Conservation (phyloP, 1,140 invertebrate genomes). For the Scaptomyza graminum region DNA sequence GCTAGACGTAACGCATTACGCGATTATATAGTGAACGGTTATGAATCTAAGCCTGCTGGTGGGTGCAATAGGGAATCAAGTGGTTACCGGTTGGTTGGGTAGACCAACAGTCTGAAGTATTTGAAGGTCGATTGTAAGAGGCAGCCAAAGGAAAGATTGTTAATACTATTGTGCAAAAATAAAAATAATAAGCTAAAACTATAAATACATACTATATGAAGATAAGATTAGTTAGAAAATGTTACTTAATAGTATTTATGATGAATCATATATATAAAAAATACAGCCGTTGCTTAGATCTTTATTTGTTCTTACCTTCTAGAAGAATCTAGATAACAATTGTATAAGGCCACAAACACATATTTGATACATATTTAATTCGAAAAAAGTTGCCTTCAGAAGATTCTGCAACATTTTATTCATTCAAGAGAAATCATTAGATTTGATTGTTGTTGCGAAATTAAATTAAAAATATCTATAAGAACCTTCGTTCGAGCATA, state of each 20-base stretch:
- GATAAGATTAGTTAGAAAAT: background rate
- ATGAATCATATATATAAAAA: too few relatives aligned
- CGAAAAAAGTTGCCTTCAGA: too few relatives aligned
- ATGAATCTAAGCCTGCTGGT: background rate
- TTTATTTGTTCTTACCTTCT: background rate
- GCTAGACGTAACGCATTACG: background rate
- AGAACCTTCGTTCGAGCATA: constrained; percentile 20
- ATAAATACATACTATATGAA: too few relatives aligned
- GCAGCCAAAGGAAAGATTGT: too few relatives aligned
- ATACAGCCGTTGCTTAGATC: too few relatives aligned
- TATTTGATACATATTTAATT: background rate
- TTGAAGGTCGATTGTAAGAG: constrained; percentile 37
- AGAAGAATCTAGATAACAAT: background rate
- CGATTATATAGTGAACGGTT: background rate
- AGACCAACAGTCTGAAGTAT: constrained; percentile 29
- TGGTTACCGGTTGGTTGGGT: background rate
- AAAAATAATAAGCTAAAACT: too few relatives aligned
- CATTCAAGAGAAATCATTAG: constrained; percentile 9
- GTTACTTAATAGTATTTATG: background rate
- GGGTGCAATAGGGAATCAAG: constrained; percentile 8
- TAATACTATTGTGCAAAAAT: background rate
- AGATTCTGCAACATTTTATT: background rate
- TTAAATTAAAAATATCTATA: constrained; percentile 21
- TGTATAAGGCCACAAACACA: background rate
- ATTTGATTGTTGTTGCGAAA: constrained; percentile 13